Evolutionary conservation across 2,888 invertebrate genomes (phyloP).

Genomic region (Epinotia bilunana): DNA sequence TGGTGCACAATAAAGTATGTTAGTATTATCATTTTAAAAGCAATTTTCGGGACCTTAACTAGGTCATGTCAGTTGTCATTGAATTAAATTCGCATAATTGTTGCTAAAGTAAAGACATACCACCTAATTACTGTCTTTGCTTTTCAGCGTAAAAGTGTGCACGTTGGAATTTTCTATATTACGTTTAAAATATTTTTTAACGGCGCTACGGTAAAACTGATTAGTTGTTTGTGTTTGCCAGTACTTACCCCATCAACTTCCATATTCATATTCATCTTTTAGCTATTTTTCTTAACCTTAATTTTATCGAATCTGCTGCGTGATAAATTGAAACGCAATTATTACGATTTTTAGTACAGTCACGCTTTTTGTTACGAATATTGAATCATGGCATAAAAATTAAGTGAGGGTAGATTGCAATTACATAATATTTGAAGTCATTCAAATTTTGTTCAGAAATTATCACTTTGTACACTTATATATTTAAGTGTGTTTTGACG

Average conservation of each 20-base stretch:
- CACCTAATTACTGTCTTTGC: too few species aligned
- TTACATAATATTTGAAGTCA: neutral
- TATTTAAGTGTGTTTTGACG: neutral
- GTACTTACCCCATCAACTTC: conserved; percentile 51
- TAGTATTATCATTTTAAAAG: too few species aligned
- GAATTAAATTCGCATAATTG: too few species aligned
- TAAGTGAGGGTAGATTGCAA: conserved; percentile 10
- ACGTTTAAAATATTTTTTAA: too few species aligned
- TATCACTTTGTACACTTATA: neutral
- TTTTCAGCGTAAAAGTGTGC: too few species aligned
- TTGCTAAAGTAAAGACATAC: too few species aligned
- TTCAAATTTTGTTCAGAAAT: neutral
- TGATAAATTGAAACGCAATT: neutral
- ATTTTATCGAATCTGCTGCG: neutral
- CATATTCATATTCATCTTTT: conserved; percentile 46
- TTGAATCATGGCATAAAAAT: neutral
- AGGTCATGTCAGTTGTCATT: too few species aligned
- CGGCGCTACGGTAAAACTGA: conserved; percentile 25
- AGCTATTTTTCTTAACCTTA: neutral
- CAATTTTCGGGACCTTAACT: too few species aligned
- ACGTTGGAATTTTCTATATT: too few species aligned
- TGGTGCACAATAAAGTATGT: too few species aligned
- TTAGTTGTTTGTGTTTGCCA: conserved; percentile 39
- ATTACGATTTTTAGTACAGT: neutral
- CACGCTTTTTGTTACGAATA: neutral